Evolutionary conservation across 2,113 vertebrate species (phyloP).

Genomic region (Prolemur simus): DNA sequence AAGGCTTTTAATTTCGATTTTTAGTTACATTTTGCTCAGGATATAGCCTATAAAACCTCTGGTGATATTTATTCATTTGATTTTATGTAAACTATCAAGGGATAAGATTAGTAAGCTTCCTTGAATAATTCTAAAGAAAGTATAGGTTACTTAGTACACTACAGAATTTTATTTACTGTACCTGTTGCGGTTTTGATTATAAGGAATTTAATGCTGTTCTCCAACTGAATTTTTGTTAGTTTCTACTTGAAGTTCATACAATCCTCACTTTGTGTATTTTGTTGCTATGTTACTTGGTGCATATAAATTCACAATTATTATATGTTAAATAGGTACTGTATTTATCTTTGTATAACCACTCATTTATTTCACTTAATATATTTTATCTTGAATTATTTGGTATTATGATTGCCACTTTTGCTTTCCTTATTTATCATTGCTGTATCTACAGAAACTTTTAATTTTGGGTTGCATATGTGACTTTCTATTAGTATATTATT

Average conservation of each 20-base stretch:
- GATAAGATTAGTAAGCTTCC: not conserved
- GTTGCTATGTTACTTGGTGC: constrained; percentile 27
- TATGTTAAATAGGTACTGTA: not conserved
- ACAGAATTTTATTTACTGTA: not conserved
- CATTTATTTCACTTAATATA: not conserved
- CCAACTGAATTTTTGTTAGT: not conserved
- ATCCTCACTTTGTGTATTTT: constrained; percentile 33
- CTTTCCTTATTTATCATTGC: not conserved
- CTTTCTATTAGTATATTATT: not conserved
- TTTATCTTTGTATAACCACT: not conserved
- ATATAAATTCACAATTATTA: constrained; percentile 19
- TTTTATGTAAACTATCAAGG: constrained; percentile 3
- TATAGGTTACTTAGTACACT: not conserved
- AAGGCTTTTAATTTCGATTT: constrained; percentile 6
- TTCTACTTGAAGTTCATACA: not conserved
- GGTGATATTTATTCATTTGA: not conserved
- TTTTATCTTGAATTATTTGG: not conserved
- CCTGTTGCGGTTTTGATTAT: not conserved
- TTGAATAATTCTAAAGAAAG: constrained; percentile 27
- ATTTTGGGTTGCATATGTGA: not conserved
- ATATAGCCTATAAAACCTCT: not conserved
- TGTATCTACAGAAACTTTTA: not conserved
- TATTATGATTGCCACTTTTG: not conserved
- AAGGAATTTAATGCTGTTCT: not conserved
- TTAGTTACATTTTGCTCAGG: not conserved